phyloP scores from a whole-genome alignment of 2,113 vertebrate genomes.

The Leiothrix lutea region DNA sequence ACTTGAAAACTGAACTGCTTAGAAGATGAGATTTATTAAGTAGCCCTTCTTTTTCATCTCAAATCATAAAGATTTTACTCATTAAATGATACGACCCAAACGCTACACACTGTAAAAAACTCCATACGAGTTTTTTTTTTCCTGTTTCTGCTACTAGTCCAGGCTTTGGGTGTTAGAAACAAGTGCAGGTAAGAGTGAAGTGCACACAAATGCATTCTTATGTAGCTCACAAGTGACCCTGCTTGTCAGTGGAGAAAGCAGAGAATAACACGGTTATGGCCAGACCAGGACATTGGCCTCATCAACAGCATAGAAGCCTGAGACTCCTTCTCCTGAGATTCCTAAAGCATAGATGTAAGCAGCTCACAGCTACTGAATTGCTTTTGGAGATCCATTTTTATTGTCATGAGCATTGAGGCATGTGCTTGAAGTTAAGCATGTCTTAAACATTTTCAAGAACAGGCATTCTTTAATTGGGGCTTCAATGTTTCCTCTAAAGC shows the following conservation, averaged over 20 bases:
- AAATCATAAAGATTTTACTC: neutral
- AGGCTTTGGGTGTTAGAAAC: neutral
- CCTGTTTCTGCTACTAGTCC: neutral
- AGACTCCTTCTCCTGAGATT: no score
- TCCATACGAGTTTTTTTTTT: fast-evolving
- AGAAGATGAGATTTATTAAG: neutral
- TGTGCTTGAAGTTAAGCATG: neutral
- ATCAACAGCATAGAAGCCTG: neutral
- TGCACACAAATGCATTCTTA: neutral
- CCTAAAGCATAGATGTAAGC: neutral
- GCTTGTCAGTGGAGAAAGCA: neutral
- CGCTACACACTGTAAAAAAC: neutral
- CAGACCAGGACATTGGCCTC: neutral
- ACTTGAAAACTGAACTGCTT: neutral
- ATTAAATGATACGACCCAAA: neutral
- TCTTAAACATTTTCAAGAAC: neutral
- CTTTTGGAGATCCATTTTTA: neutral
- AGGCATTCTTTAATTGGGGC: neutral
- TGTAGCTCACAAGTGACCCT: neutral
- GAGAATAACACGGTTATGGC: neutral
- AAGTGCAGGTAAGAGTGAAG: neutral
- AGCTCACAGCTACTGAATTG: neutral
- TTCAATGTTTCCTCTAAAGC: neutral
- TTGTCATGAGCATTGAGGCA: neutral
- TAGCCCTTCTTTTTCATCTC: neutral